Conservation (phyloP, 2,797 vertebrate species). For the Gouania willdenowi region DNA sequence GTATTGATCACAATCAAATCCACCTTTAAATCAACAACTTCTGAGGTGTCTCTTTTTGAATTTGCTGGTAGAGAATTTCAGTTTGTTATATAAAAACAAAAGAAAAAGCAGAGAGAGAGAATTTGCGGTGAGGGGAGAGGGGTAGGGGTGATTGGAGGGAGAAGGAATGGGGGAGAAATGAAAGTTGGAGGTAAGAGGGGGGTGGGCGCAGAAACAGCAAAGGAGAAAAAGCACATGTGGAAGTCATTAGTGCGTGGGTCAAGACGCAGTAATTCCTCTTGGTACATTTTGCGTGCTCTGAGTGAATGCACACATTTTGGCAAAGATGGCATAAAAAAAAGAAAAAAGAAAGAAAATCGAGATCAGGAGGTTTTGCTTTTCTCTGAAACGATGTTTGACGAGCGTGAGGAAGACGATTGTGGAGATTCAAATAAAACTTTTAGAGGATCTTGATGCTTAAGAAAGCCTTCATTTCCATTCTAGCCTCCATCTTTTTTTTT, state of each 20-base stretch:
- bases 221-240: slow-evolving; percentile 85
- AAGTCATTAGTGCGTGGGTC: slow-evolving; percentile 93
- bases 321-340: slow-evolving; percentile 1
- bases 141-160: slow-evolving; percentile 29
- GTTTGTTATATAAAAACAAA: background rate
- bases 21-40: background rate
- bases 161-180: slow-evolving; percentile 61
- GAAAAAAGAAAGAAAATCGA: no score
- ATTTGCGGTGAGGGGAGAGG: background rate
- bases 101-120: background rate
- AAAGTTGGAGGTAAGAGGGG: slow-evolving; percentile 32
- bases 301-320: slow-evolving; percentile 31
- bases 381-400: no score
- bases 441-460: slow-evolving; percentile 2
- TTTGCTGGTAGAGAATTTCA: slow-evolving; percentile 20
- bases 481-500: slow-evolving; percentile 44
- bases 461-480: slow-evolving; percentile 14
- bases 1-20: background rate
- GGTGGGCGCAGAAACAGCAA: slow-evolving; percentile 15
- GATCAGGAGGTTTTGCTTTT: no score
- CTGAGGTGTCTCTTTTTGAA: slow-evolving; percentile 1
- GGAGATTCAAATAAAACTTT: slow-evolving; percentile 2
- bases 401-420: background rate
- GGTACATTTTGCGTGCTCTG: slow-evolving; percentile 41
- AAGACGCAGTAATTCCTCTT: slow-evolving; percentile 81